Evolutionary conservation across 2,113 vertebrate species (phyloP), one percentile per base, ranked within the genome.

Genomic region (Vireo altiloquus): DNA sequence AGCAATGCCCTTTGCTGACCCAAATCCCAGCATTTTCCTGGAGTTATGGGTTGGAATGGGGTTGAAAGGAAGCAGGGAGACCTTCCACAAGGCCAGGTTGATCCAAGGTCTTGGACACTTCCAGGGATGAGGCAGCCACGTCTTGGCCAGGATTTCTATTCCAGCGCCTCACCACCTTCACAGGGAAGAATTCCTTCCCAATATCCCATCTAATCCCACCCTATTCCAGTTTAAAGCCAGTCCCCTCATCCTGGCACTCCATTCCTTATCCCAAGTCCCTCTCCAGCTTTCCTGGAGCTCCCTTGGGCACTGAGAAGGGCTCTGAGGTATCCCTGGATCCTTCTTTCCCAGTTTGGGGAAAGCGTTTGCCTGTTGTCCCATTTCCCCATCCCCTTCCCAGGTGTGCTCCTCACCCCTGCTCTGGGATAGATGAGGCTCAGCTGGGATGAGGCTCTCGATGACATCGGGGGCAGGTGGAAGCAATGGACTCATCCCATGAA

Each of bases 211-310:
- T 14, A 28, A 42, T 9, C 11, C 30, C 0, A 7, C 9, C 28
- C 33, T 53, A 1, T 25, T 44, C 56, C 56, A 4, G 9, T 40
- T 40, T 24, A 30, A 75, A 75, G 24, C 35, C 2, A 14, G 66
- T 52, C 52, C 46, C 77, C 0, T 0, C 40, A 6, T 61, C 30
- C 39, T 40, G 13, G 0, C 53, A 0, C 46, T 40, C 46, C 30
- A 35, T 27, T 5, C 47, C 12, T 23, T 33, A 0, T 42, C 54
- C 70, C 0, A 1, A 69, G 2, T 69, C 15, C 22, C 22, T 90
- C 25, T 76, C 47, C 71, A 69, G 42, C 35, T 69, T 22, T 56
- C 47, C 47, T 54, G 54, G 54, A 42, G 25, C n/a, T 6, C 14
- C 35, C 56, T 47, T 1, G 31, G n/a, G 2, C 9, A 2, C 35